Percentiles rank a stretch among this genome's conserved stretches.
Evolutionary conservation across 1,140 invertebrate genomes (phyloP).

Genomic region (Druon quercuslanigerum): DNA sequence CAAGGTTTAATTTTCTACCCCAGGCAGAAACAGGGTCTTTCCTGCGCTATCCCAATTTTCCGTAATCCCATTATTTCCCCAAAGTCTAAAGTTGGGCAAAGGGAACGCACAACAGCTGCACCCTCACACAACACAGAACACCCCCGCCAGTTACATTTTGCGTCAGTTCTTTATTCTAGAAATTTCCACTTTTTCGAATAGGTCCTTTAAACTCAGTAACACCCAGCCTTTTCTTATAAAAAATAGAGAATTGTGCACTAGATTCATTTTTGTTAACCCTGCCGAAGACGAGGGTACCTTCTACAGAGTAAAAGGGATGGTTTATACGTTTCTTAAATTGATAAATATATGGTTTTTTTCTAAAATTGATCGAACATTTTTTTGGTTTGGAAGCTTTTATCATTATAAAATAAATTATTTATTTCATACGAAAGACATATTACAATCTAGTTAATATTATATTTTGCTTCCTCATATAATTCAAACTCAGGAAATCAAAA

Average conservation of each 20-base stretch:
- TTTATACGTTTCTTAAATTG: no score
- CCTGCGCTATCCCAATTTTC: background rate
- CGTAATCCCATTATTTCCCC: background rate
- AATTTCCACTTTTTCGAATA: background rate
- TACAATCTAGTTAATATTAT: no score
- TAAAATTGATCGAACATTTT: no score
- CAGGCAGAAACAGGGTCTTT: background rate
- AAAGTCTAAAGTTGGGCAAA: background rate
- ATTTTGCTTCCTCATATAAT: no score
- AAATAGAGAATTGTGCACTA: background rate
- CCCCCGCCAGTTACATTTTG: slow-evolving; percentile 9
- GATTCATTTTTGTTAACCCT: background rate
- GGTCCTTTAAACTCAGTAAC: background rate
- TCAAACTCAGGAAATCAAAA: no score
- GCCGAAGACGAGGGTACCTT: no score
- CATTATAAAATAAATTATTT: no score
- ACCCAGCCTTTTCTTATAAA: background rate
- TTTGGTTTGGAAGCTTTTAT: no score
- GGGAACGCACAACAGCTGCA: background rate
- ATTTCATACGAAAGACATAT: no score
- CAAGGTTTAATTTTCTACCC: no score
- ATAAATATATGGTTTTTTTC: no score
- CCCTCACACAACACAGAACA: background rate
- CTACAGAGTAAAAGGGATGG: no score
- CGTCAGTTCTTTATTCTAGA: background rate